These are phyloP conservation scores for Pelecanus crispus DNA, from an alignment of 2,113 vertebrate species.

Conservation along the genomic window DNA sequence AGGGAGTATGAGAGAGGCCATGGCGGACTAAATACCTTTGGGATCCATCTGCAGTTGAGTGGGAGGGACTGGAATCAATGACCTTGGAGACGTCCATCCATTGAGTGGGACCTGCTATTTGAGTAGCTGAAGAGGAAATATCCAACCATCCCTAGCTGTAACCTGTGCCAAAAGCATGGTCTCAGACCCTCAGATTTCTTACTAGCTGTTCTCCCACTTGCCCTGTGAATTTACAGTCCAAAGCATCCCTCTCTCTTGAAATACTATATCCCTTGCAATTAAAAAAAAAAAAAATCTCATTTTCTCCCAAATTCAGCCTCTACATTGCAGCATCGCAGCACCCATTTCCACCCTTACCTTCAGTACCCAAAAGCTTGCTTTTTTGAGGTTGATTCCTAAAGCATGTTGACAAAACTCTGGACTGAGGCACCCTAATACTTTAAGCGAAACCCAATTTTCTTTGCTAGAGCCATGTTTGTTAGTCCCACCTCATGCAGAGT, in stretches of 20 bases:
- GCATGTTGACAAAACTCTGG: background rate
- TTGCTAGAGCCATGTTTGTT: background rate
- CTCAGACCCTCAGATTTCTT: background rate
- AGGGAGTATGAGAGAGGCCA: background rate
- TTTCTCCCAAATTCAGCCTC: background rate
- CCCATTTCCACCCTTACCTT: background rate
- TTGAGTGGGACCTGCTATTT: too few relatives aligned
- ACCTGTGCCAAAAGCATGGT: fast-evolving
- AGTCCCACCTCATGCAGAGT: background rate
- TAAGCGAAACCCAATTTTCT: background rate
- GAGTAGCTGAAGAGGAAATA: background rate
- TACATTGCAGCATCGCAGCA: background rate
- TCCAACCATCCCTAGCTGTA: background rate
- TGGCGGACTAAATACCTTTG: background rate
- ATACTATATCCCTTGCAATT: background rate
- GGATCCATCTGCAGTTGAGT: background rate
- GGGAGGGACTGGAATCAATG: background rate
- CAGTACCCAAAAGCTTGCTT: background rate
- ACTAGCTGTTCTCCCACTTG: background rate
- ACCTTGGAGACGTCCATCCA: background rate
- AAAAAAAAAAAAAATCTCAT: background rate
- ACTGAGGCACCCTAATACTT: background rate
- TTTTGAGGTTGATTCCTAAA: background rate
- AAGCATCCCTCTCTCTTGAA: background rate
- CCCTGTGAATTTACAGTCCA: background rate